Evolutionary conservation across 2,113 vertebrate species (phyloP), one percentile per base, ranked within the genome.

Genomic region (Aviceda subcristata): DNA sequence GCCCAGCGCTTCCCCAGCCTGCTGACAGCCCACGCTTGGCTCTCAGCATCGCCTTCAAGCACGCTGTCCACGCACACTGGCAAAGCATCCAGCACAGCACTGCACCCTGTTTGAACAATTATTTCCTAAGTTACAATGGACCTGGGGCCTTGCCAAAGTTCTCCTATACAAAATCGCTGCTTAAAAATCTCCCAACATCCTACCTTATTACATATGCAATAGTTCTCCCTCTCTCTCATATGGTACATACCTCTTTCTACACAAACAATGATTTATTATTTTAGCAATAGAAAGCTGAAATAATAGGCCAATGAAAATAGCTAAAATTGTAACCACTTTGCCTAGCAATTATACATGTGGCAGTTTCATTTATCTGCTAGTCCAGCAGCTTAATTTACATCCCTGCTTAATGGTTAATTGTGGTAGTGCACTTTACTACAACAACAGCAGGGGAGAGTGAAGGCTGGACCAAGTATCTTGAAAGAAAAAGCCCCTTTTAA

Each of bases 351-450:
- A 97, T 74, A 80, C 64, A 57, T 89, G 91, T 95, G 96, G 98
- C 97, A 97, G 88, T 95, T 95, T 96, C 92, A 98, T 98, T 98
- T 96, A 96, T 97, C 91, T 97, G 92, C 87, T 90, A 75, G 90
- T 62, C 86, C 73, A 87, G 78, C 63, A 20, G 88, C 63, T 97
- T 97, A 97, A 98, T 98, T 97, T 97, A 95, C 51, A 95, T 91
- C 68, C 55, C 75, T n/a, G 16, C 88, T 97, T 96, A 95, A 92
- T 20, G 69, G 91, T 89, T 97, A 97, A 96, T 97, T 97, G 94
- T 82, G 91, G 86, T 95, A 97, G n/a, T 77, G 73, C 48, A 96
- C n/a, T 95, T 96, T 80, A 92, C 60, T 84, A 36, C 64, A 90
- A 51, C 67, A 95, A 64, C 29, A 96, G 71, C 75, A 64, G 77